These are phyloP conservation scores for Andrena marginata DNA, from an alignment of 2,888 invertebrate species.

Conservation along the genomic window DNA sequence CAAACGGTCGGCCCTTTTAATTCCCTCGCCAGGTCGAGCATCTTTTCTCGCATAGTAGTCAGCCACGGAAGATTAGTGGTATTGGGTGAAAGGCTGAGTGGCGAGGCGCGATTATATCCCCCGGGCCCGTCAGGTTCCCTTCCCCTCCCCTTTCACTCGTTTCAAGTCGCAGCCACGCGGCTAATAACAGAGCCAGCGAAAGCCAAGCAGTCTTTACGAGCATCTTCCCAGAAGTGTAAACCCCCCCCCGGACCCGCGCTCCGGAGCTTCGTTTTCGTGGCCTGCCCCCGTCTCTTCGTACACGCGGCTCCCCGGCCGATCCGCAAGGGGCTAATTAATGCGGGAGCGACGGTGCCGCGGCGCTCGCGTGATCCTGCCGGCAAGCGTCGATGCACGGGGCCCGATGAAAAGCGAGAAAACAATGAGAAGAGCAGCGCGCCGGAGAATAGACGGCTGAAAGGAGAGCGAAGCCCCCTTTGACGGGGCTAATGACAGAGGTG, in stretches of 20 bases:
- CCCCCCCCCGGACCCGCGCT: slow-evolving; percentile 70
- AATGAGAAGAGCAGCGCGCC: neutral
- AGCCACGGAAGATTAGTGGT: slow-evolving; percentile 75
- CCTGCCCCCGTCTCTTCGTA: neutral
- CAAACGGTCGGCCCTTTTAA: slow-evolving; percentile 46
- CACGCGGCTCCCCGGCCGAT: slow-evolving; percentile 10
- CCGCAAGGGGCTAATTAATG: slow-evolving; percentile 78
- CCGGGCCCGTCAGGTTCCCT: slow-evolving; percentile 73
- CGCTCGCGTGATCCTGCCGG: slow-evolving; percentile 45
- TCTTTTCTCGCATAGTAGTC: slow-evolving; percentile 61
- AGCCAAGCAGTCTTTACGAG: slow-evolving; percentile 83
- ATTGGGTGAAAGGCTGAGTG: slow-evolving; percentile 75
- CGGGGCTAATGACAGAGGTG: slow-evolving; percentile 8
- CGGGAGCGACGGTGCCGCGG: slow-evolving; percentile 51
- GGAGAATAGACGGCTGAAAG: neutral
- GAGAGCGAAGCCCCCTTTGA: neutral
- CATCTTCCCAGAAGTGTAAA: slow-evolving; percentile 85
- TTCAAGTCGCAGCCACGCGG: slow-evolving; percentile 77
- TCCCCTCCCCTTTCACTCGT: slow-evolving; percentile 66
- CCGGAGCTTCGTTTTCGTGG: slow-evolving; percentile 27
- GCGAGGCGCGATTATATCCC: slow-evolving; percentile 80
- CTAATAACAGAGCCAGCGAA: slow-evolving; percentile 84
- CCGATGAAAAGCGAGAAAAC: slow-evolving; percentile 38
- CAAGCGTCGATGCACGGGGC: slow-evolving; percentile 11
- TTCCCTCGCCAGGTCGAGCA: slow-evolving; percentile 40